Evolutionary conservation across 2,888 invertebrate genomes (phyloP).

Genomic region (Itoplectis maculator): DNA sequence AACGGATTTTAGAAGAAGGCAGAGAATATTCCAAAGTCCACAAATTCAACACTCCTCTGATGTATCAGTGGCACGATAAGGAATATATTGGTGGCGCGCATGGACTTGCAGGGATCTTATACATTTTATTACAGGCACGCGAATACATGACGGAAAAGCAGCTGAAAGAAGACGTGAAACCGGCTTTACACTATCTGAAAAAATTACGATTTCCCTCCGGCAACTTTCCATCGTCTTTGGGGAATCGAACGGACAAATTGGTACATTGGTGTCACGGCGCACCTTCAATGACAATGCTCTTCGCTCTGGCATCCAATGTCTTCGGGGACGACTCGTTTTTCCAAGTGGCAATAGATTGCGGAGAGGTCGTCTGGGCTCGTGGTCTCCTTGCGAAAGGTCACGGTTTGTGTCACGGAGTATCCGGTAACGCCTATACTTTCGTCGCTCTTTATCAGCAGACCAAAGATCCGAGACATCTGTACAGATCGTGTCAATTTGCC

Average conservation of each 20-base stretch:
- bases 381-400: conserved; percentile 94
- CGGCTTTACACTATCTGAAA: conserved; percentile 88
- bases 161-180: conserved; percentile 87
- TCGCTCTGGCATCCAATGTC: conserved; percentile 88
- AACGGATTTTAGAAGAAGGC: conserved; percentile 87
- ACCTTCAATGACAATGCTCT: conserved; percentile 92
- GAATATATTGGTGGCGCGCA: conserved; percentile 96
- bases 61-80: conserved; percentile 95
- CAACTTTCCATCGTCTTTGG: conserved; percentile 92
- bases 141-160: conserved; percentile 87
- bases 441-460: conserved; percentile 92
- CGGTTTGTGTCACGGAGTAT: conserved; percentile 94
- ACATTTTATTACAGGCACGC: conserved; percentile 90
- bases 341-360: conserved; percentile 89
- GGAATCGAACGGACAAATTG: conserved; percentile 89
- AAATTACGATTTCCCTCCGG: conserved; percentile 87
- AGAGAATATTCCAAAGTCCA: conserved; percentile 86
- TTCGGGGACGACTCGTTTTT: conserved; percentile 90
- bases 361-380: conserved; percentile 92
- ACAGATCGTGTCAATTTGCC: conserved; percentile 92
- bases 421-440: conserved; percentile 95
- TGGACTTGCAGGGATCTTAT: conserved; percentile 94
- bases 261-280: conserved; percentile 99
- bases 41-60: conserved; percentile 88
- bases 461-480: conserved; percentile 89